Base-by-base conservation (phyloP, 2,113 vertebrate genomes). In the Chionomys nivalis region DNA sequence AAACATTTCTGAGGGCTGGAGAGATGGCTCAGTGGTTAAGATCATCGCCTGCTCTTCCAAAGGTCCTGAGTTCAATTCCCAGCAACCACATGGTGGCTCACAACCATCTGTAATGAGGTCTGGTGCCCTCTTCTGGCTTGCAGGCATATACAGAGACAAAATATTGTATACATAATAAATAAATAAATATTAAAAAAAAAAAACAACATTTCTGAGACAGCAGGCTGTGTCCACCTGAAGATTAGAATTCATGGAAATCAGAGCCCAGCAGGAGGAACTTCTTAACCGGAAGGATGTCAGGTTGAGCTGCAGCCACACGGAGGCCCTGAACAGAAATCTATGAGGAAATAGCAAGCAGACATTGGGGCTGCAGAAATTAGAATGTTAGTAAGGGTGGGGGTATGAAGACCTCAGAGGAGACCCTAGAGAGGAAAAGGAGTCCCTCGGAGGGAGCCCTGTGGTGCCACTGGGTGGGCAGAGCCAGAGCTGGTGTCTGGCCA, bases 1-100 rank as follows among this genome's bases (percentile, higher is more conserved):
- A 42, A 26, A 8, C 44, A 23, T 55, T 97, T 55, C 36, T 90
- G 75, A 93, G 63, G n/a, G n/a, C n/a, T n/a, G n/a, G n/a, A n/a
- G n/a, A n/a, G n/a, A n/a, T n/a, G n/a, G n/a, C n/a, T n/a, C n/a
- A n/a, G n/a, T n/a, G n/a, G n/a, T n/a, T n/a, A n/a, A n/a, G n/a
- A n/a, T n/a, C n/a, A n/a, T n/a, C n/a, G n/a, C n/a, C n/a, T n/a
- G n/a, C n/a, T n/a, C n/a, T n/a, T n/a, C n/a, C n/a, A n/a, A n/a
- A n/a, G n/a, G n/a, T n/a, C n/a, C n/a, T n/a, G n/a, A n/a, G n/a
- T n/a, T n/a, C n/a, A n/a, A n/a, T n/a, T n/a, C n/a, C n/a, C n/a
- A n/a, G n/a, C n/a, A n/a, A n/a, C n/a, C n/a, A n/a, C n/a, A n/a
- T n/a, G n/a, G n/a, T n/a, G n/a, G n/a, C n/a, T n/a, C n/a, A n/a